Percentiles rank a stretch among this genome's conserved stretches.
phyloP scores from a whole-genome alignment of 2,888 invertebrate genomes.

The Chaetogeoica ovagalla region DNA sequence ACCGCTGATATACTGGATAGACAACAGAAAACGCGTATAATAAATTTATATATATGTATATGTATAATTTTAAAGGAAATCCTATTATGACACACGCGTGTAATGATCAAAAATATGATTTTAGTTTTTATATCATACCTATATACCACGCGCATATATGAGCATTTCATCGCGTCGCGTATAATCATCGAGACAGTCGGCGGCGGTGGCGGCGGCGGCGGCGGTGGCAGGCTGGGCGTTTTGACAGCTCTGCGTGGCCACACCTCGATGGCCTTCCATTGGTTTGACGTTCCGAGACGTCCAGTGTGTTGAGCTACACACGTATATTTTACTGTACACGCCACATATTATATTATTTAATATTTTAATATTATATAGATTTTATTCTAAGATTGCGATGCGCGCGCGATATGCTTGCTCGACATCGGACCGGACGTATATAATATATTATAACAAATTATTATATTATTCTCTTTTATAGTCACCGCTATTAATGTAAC shows the following conservation, averaged over 20 bases:
- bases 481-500: too few species aligned
- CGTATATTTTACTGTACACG: background rate
- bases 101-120: background rate
- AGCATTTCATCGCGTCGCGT: background rate
- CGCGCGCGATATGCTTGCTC: too few species aligned
- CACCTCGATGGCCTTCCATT: constrained; percentile 47
- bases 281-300: constrained; percentile 25
- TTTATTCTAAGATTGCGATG: too few species aligned
- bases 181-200: too few species aligned
- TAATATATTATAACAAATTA: too few species aligned
- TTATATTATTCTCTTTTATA: too few species aligned
- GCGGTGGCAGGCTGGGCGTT: constrained; percentile 38
- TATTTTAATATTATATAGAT: background rate
- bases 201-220: too few species aligned
- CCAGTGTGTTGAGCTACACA: background rate
- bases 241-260: constrained; percentile 45
- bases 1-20: too few species aligned
- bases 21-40: too few species aligned
- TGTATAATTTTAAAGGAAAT: background rate
- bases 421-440: too few species aligned
- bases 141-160: background rate
- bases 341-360: background rate
- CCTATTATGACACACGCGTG: background rate
- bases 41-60: too few species aligned
- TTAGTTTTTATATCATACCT: too few species aligned